Evolutionary conservation across 2,888 invertebrate species (phyloP), one percentile per base, ranked within the genome.

Genomic region (Eretmocerus hayati): DNA sequence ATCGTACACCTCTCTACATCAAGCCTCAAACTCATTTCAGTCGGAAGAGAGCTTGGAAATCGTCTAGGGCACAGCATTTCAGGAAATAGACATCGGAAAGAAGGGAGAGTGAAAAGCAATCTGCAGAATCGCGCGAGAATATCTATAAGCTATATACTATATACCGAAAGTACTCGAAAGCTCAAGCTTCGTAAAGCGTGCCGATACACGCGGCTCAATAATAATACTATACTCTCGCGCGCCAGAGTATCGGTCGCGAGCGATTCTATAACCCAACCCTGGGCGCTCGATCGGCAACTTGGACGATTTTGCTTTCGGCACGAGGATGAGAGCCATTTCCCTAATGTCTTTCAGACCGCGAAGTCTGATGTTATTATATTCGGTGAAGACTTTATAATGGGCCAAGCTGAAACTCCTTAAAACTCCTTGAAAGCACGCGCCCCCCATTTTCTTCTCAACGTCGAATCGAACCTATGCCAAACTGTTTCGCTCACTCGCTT

Each of bases 371-470:
- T 66, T 68, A 69, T 69, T 70, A 69, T 69, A 65, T 66, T 66
- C 65, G 62, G 63, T 66, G 66, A 69, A 65, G 69, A 70, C 66
- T 69, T 71, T 69, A 67, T 68, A 69, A 71, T 69, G 62, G 66
- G 57, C 37, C 21, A 65, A 59, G 62, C 59, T 60, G 63, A 64
- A 66, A 68, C 65, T 69, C 63, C 62, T 67, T 64, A 64, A 67
- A 69, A 67, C 64, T 70, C 62, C 53, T 60, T 52, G 57, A 53
- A n/a, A n/a, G n/a, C n/a, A n/a, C n/a, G n/a, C n/a, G n/a, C n/a
- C n/a, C n/a, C n/a, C n/a, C n/a, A n/a, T n/a, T n/a, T n/a, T n/a
- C n/a, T n/a, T n/a, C n/a, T n/a, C n/a, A n/a, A n/a, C n/a, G n/a
- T n/a, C n/a, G n/a, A n/a, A n/a, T n/a, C n/a, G n/a, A n/a, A n/a